These are phyloP conservation scores for Holothuria scabra DNA, from an alignment of 53 echinoderm and acorn worm species.

Conservation along the genomic window DNA sequence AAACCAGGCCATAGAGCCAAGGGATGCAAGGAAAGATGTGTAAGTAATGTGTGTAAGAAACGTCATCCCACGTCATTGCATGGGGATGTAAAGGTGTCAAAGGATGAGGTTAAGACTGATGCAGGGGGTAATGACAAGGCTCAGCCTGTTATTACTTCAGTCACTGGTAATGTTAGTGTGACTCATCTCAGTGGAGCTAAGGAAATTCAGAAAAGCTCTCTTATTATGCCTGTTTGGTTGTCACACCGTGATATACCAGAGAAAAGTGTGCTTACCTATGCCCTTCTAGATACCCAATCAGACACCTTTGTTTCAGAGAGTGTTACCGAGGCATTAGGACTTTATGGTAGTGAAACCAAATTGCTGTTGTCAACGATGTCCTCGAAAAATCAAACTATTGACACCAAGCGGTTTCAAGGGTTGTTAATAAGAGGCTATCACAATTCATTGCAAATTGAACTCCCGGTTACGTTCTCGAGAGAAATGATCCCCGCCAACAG, in stretches of 20 bases:
- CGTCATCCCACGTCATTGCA: conserved; percentile 57
- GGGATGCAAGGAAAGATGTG: conserved; percentile 37
- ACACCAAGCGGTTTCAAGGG: conserved; percentile 41
- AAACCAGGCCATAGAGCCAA: conserved; percentile 60
- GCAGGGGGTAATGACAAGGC: too few species aligned
- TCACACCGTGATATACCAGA: background rate
- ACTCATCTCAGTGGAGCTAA: background rate
- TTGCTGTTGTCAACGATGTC: too few species aligned
- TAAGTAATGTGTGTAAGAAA: conserved; percentile 54
- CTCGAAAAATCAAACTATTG: conserved; percentile 47
- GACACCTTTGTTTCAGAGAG: conserved; percentile 62
- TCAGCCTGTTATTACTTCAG: background rate
- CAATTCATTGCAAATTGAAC: conserved; percentile 42
- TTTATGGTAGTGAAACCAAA: conserved; percentile 23
- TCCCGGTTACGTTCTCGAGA: background rate
- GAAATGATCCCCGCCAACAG: too few species aligned
- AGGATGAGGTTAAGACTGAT: too few species aligned
- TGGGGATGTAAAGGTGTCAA: too few species aligned
- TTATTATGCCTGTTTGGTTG: too few species aligned
- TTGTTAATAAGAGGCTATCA: conserved; percentile 35
- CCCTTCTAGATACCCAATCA: conserved; percentile 64
- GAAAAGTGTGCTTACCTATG: conserved; percentile 35
- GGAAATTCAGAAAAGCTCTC: too few species aligned
- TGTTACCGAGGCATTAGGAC: conserved; percentile 19
- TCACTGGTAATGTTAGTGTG: background rate